These are phyloP conservation scores for Tridacna crocea DNA, from an alignment of 2,888 invertebrate genomes.

Conservation along the genomic window DNA sequence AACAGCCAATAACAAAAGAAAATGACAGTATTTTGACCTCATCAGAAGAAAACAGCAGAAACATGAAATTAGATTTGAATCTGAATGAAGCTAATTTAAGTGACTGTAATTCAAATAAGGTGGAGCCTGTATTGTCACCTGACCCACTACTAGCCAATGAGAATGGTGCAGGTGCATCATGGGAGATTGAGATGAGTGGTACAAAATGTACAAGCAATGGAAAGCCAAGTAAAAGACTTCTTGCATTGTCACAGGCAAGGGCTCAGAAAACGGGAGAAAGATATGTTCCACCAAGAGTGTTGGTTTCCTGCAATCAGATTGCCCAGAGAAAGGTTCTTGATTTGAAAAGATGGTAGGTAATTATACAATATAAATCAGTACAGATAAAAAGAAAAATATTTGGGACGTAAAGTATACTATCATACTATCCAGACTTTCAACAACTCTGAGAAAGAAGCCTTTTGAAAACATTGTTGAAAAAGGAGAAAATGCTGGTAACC, in stretches of 20 bases:
- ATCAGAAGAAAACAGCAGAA: constrained; percentile 5
- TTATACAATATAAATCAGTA: neutral
- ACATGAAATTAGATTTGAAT: constrained; percentile 43
- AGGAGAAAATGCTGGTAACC: too few relatives aligned
- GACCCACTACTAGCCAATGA: constrained; percentile 5
- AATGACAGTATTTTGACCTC: neutral
- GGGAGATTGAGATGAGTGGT: constrained; percentile 55
- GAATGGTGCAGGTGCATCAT: constrained; percentile 35
- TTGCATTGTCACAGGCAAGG: constrained; percentile 48
- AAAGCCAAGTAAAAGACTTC: constrained; percentile 43
- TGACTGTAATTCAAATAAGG: neutral
- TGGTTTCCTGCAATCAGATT: constrained; percentile 66
- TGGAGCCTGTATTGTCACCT: neutral
- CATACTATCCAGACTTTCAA: too few relatives aligned
- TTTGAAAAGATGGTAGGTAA: constrained; percentile 74
- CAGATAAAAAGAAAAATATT: too few relatives aligned
- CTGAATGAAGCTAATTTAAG: constrained; percentile 35
- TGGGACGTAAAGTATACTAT: too few relatives aligned
- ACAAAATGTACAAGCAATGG: neutral
- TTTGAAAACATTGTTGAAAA: too few relatives aligned
- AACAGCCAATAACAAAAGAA: constrained; percentile 23
- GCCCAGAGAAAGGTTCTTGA: constrained; percentile 75
- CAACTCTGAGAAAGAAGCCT: too few relatives aligned
- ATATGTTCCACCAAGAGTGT: constrained; percentile 64
- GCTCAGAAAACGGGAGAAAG: constrained; percentile 40